phyloP scores from a whole-genome alignment of 2,113 vertebrate genomes.

The Fulica atra region DNA sequence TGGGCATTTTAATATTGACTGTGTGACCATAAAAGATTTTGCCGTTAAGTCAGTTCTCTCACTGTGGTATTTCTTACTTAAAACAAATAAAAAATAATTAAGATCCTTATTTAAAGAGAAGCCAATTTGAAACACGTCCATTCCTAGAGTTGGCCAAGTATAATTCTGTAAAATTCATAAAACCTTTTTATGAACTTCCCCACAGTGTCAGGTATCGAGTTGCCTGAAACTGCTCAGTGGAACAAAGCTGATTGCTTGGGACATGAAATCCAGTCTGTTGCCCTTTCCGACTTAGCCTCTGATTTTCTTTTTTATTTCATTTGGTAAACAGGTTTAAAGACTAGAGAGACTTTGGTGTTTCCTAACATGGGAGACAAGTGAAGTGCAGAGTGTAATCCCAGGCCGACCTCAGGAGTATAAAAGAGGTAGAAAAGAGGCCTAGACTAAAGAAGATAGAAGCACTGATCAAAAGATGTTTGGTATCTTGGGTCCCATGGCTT shows the following conservation, averaged over 20 bases:
- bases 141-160: not conserved
- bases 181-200: not conserved
- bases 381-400: not conserved
- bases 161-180: not conserved
- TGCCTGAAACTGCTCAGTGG: not conserved
- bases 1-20: not conserved
- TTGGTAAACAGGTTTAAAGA: not conserved
- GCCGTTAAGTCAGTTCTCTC: not conserved
- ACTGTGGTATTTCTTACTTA: not conserved
- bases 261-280: not conserved
- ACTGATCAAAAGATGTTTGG: not conserved
- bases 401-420: not conserved
- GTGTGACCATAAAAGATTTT: not conserved
- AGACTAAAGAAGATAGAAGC: not conserved
- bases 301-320: not conserved
- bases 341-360: not conserved
- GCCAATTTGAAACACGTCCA: not conserved
- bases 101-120: not conserved
- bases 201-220: not conserved
- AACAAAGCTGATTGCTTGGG: not conserved
- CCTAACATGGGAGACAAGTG: not conserved
- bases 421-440: not conserved
- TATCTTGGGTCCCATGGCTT: not conserved
- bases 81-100: not conserved
- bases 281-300: not conserved